Evolutionary conservation across 2,113 vertebrate genomes (phyloP).

Genomic region (Australoheros scitulus): DNA sequence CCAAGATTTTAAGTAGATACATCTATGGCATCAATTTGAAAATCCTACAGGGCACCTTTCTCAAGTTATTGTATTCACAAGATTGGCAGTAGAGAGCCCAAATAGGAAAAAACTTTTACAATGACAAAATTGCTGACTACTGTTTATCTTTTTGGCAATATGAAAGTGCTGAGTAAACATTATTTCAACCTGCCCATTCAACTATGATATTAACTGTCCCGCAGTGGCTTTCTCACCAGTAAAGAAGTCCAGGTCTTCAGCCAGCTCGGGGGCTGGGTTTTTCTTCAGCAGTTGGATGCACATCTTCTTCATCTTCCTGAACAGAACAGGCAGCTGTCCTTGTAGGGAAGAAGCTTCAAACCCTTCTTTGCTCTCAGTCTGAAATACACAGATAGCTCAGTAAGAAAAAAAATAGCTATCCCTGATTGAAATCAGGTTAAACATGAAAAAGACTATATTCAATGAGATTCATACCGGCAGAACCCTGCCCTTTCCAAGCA

Average conservation of each 20-base stretch:
- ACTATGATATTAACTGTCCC: background rate
- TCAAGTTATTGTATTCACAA: background rate
- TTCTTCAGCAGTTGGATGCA: slow-evolving; percentile 84
- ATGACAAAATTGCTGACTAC: too few relatives aligned
- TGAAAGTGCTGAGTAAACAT: background rate
- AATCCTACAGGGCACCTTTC: too few relatives aligned
- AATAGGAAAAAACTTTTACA: background rate
- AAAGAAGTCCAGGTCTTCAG: slow-evolving; percentile 90
- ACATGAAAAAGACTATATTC: background rate
- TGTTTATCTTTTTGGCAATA: too few relatives aligned
- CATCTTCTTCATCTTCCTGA: slow-evolving; percentile 89
- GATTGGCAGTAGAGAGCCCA: rapidly evolving
- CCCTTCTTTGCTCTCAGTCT: slow-evolving; percentile 59
- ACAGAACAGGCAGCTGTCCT: slow-evolving; percentile 85
- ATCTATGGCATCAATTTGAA: too few relatives aligned
- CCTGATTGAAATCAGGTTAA: background rate
- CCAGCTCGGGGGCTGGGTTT: slow-evolving; percentile 79
- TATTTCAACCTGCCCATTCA: background rate
- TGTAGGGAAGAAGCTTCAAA: slow-evolving; percentile 77
- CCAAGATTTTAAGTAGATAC: too few relatives aligned
- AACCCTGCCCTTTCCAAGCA: slow-evolving; percentile 74
- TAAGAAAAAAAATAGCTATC: background rate
- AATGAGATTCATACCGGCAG: slow-evolving; percentile 63
- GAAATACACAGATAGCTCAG: background rate
- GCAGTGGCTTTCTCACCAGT: slow-evolving; percentile 77